Conservation (phyloP, 2,797 vertebrate species). For the Parotocinclus haroldoi region DNA sequence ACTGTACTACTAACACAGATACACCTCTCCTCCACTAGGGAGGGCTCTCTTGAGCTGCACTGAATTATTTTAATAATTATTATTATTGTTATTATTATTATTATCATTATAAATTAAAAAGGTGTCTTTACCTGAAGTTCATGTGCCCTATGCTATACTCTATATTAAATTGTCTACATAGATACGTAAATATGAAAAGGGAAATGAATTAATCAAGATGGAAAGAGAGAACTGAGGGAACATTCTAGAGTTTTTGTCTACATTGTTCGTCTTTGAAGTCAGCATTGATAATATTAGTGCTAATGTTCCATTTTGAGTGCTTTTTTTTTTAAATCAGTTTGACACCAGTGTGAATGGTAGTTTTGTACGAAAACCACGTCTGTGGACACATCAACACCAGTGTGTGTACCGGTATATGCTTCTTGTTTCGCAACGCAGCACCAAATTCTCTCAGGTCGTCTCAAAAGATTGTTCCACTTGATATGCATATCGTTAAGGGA, state of each 20-base stretch:
- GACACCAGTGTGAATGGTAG: constrained; percentile 38
- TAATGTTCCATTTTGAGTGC: constrained; percentile 34
- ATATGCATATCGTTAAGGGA: constrained; percentile 54
- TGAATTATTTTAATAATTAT: constrained; percentile 45
- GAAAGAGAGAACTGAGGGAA: constrained; percentile 11
- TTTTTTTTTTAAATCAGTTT: constrained; percentile 31
- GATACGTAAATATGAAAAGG: constrained; percentile 16
- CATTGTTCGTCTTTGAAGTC: constrained; percentile 22
- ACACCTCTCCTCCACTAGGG: constrained; percentile 46
- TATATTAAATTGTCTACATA: constrained; percentile 29
- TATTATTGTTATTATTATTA: constrained; percentile 41
- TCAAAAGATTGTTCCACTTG: constrained; percentile 55
- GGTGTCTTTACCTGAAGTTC: constrained; percentile 59
- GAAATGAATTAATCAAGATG: constrained; percentile 9
- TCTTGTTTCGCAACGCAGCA: constrained; percentile 62
- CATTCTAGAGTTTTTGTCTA: constrained; percentile 34
- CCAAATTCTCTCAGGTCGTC: constrained; percentile 72
- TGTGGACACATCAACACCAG: constrained; percentile 45
- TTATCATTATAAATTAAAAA: constrained; percentile 47
- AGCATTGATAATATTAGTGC: constrained; percentile 27
- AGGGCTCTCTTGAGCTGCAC: constrained; percentile 49
- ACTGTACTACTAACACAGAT: constrained; percentile 62
- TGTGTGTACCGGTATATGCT: constrained; percentile 40
- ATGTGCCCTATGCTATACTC: constrained; percentile 58
- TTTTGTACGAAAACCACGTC: constrained; percentile 46